Evolutionary conservation across 2,113 vertebrate species (phyloP).

Genomic region (Mirza zaza): DNA sequence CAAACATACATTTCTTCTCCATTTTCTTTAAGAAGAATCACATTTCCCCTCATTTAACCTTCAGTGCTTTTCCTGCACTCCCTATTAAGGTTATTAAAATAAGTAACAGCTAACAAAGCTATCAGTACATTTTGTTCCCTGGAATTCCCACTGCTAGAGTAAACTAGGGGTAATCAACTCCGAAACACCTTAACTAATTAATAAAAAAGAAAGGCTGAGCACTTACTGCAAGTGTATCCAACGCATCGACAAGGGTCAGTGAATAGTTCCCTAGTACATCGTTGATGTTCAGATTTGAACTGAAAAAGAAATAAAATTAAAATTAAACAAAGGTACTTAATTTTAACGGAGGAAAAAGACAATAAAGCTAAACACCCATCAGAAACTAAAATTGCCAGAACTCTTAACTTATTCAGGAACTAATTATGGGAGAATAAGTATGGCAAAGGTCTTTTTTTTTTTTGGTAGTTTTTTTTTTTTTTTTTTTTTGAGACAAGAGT

Average conservation of each 20-base stretch:
- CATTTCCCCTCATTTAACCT: background rate
- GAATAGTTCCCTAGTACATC: constrained; percentile 98
- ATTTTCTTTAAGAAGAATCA: background rate
- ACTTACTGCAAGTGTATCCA: constrained; percentile 97
- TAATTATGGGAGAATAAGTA: fast-evolving
- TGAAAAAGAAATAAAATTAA: constrained; percentile 80
- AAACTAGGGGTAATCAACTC: background rate
- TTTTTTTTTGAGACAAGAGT: too few species aligned
- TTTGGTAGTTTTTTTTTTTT: too few species aligned
- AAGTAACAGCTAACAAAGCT: background rate
- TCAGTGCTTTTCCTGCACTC: background rate
- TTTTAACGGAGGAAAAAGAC: constrained; percentile 48
- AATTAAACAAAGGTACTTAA: background rate
- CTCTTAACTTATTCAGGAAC: background rate
- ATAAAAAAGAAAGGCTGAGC: background rate
- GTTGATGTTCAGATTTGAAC: constrained; percentile 99
- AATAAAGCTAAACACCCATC: background rate
- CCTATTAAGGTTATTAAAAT: background rate
- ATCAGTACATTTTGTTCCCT: background rate
- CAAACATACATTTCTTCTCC: background rate
- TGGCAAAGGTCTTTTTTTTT: background rate
- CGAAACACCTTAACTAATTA: background rate
- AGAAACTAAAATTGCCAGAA: background rate
- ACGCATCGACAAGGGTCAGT: constrained; percentile 94
- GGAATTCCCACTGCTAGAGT: background rate